Base-by-base conservation (phyloP, 2,797 vertebrate species). In the Carapus acus region DNA sequence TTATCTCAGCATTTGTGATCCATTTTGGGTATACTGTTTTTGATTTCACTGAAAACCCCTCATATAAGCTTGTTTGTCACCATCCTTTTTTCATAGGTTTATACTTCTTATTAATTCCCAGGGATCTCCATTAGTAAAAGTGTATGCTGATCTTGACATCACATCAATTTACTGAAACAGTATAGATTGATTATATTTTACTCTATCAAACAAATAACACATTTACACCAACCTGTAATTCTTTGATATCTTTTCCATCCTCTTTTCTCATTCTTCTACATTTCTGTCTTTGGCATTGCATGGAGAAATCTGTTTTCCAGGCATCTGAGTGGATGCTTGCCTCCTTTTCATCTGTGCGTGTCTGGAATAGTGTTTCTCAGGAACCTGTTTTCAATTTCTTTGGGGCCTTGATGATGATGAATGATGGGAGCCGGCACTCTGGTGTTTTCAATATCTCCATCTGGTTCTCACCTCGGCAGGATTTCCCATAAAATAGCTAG, bases 331-430 rank as follows among this genome's bases (percentile, higher is more conserved):
- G 80, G 84, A 85, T 20, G 47, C 60, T 65, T 69, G 80, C 84
- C 82, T 78, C 52, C 66, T 85, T 86, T 86, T 85, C 81, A 87
- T 88, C 81, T 81, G 38, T 17, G 74, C 80, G 73, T 74, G 80
- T 85, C 82, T 88, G 85, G 80, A 80, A 74, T 65, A 63, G 73
- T 76, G 79, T 80, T 83, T 83, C 78, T 81, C 61, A 39, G 65
- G 62, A 65, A 83, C 70, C 86, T 85, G 86, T 84, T 88, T 88
- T 85, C 79, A 85, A 86, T 88, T 86, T 87, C 73, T 81, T 59
- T 24, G 73, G 67, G 79, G 69, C 77, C 77, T 82, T 83, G 79
- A 86, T 85, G 82, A 85, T 84, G 83, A 85, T 85, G 82, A 86
- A 86, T 83, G 83, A 86, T 83, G 80, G 74, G 70, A 84, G 78